Evolutionary conservation across 2,888 invertebrate genomes (phyloP), one percentile per base, ranked within the genome.

Genomic region (Thereva unica): DNA sequence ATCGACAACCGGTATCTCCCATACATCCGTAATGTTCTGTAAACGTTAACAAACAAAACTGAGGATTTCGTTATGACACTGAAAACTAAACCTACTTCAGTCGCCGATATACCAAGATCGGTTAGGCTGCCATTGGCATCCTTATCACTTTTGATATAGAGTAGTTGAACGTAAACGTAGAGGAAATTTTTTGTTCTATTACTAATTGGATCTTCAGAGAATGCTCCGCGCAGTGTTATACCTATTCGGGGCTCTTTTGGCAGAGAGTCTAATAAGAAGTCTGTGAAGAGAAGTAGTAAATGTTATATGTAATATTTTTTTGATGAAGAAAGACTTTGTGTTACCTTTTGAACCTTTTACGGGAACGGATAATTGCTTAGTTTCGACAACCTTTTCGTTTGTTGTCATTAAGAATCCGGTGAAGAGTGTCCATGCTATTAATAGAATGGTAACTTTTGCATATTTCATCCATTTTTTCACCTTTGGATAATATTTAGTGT

Each of bases 321-420:
- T 4, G 6, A 7, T 23, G 23, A 23, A 34, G 4, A 9, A 41
- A 42, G 6, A 47, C 4, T 10, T 12, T 12, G 7, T 35, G 7
- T 35, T 41, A 65, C 65, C 56, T 65, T 65, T 65, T 35, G 38
- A 8, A 3, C n/a, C 34, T n/a, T 40, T 4, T 40, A 49, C 47
- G 34, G 65, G 65, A 65, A 90, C 82, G 4, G 86, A 86, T 0
- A 91, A 82, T 73, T 88, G 86, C 73, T 87, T 86, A 56, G 83
- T 80, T 23, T 84, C 78, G 53, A 84, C 83, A 42, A 86, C 84
- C 74, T 85, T 88, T 73, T 90, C 91, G 70, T 85, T 87, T 74
- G 87, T 89, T 73, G 86, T 83, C 81, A 90, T 86, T 70, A 92
- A 83, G 6, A 86, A 84, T 4, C 84, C 82, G 0, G 90, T 89